Evolutionary conservation across 2,888 invertebrate species (phyloP), one percentile per base, ranked within the genome.

Genomic region (Rhagophthalmus giganteus): DNA sequence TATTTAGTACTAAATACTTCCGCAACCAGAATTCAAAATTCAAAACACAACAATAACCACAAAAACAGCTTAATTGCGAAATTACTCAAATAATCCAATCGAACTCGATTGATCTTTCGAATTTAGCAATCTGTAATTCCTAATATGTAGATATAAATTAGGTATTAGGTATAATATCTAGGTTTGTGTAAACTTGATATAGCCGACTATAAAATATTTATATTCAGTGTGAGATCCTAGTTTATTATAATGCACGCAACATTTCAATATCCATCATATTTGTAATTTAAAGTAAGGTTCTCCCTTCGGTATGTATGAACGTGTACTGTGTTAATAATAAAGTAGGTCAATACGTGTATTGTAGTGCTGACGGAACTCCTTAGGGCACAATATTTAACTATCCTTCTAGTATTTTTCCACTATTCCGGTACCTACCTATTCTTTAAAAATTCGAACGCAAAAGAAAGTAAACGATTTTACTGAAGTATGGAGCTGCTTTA

Each of bases 221-320:
- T 20, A 28, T 9, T n/a, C 28, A 7, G n/a, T 4, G 2, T 32
- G 2, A 2, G 14, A 2, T 32, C 2, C 14, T 42, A 24, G 34
- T 44, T 44, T 31, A 32, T 32, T 38, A 47, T 25, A 42, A 46
- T 50, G 49, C 54, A 46, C 50, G 50, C 47, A 50, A 50, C 54
- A 55, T 51, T 51, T 55, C 54, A 55, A 55, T 51, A 55, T 51
- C 54, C 50, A 55, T 55, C 50, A 50, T 50, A 37, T 13, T 30
- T 40, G 33, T 32, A 41, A 41, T 38, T 38, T 50, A 55, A 46
- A 55, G 39, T 41, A 46, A 46, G 44, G 27, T 40, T 46, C 33
- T 31, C 45, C 37, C 49, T 15, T 13, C 41, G 28, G 24, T 9
- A 48, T 35, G 41, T 37, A 10, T 15, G 37, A 50, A 51, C 54